These are phyloP conservation scores for Mythimna albipuncta DNA, from an alignment of 2,888 invertebrate species.

Conservation along the genomic window DNA sequence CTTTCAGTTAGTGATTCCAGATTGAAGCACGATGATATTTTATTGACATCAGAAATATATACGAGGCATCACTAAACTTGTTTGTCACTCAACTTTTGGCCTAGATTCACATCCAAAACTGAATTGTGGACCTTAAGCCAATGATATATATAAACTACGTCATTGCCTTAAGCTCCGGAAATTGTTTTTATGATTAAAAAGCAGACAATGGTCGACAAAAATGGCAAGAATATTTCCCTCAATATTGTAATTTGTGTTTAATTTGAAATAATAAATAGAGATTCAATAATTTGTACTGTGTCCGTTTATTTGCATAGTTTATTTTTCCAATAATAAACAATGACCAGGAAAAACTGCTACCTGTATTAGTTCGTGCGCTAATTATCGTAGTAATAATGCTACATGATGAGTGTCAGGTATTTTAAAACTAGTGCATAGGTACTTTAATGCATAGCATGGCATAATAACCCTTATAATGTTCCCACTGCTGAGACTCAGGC, in stretches of 20 bases:
- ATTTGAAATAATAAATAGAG: background rate
- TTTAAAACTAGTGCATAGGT: background rate
- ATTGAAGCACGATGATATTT: background rate
- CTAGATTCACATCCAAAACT: background rate
- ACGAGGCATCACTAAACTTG: background rate
- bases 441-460: no score
- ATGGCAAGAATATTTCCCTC: background rate
- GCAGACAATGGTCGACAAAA: background rate
- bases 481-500: no score
- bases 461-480: no score
- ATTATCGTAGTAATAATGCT: background rate
- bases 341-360: background rate
- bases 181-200: conserved; percentile 22
- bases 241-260: background rate
- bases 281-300: no score
- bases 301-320: no score
- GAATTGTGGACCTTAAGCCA: background rate
- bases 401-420: background rate
- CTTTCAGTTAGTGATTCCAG: background rate
- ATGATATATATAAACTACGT: no score
- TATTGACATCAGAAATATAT: conserved; percentile 4
- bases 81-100: conserved; percentile 9
- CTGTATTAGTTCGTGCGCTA: background rate
- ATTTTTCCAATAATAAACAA: background rate
- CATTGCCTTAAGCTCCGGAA: background rate